Base-by-base conservation (phyloP, 2,888 invertebrate species). In the Geophilus truncorum region DNA sequence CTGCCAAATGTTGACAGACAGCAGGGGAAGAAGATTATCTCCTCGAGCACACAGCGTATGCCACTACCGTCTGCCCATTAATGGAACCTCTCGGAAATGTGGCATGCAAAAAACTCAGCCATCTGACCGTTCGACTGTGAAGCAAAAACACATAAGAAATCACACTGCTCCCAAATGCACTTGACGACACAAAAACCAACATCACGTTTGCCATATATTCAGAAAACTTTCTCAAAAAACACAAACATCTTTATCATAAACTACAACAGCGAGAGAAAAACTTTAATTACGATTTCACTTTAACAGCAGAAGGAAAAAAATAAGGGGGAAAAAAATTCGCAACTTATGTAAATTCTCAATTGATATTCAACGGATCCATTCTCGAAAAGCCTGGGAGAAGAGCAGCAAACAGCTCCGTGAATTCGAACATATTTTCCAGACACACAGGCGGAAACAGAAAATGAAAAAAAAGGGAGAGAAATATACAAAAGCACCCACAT, bases 1-100 rank as follows among this genome's bases (percentile, higher is more conserved):
- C 62, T 62, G 62, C 62, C 62, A 62, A 62, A 62, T 62, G 62
- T 62, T 62, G 62, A 62, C 62, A 62, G 62, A 62, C 62, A 62
- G 23, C 62, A 62, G 12, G 62, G 62, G 62, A 62, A 62, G 62
- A 10, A 62, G 62, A 62, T 62, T 62, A 62, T 62, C 62, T 62
- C 62, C 62, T 62, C 62, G 10, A 62, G 25, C 62, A 62, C 62
- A 62, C 62, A 62, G 62, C 62, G 62, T 25, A 62, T 62, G 62
- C 62, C 62, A 62, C 62, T 62, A 15, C 25, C 62, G 62, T 62
- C 62, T 62, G 62, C 62, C 62, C 62, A 62, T 62, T 62, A 62
- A 62, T 62, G 62, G 62, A 62, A 23, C 62, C 62, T 62, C 62
- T 62, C 62, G 62, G 62, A 62, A 62, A 62, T 62, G 62, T 62